Base-by-base conservation (phyloP, 2,113 vertebrate species). In the Choloepus hoffmanni region DNA sequence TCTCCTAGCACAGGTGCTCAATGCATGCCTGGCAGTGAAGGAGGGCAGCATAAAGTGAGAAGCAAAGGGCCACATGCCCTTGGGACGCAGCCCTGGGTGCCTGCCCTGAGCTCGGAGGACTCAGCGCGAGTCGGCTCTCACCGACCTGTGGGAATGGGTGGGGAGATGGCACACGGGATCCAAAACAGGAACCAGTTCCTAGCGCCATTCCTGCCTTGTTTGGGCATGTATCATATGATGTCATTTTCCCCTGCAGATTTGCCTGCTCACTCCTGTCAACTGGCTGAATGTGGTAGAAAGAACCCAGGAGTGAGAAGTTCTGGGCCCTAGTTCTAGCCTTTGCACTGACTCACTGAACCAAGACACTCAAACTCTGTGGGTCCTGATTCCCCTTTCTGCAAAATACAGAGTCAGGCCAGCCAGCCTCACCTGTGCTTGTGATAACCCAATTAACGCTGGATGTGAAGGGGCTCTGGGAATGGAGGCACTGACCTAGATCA, bases 181-280 rank as follows among this genome's bases (percentile, higher is more conserved):
- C 7, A 4, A 7, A 58, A 8, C 2, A n/a, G 48, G 63, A 67
- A 28, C 53, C 0, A 9, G 60, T 5, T 40, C 30, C 0, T 1
- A 77, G 50, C 9, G 50, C 21, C 2, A 3, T 14, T 11, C 65
- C 76, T 3, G 4, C 55, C 16, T 1, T 0, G 58, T 10, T 81
- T 43, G 50, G 76, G 77, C 30, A 2, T 1, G 76, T 2, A 1
- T 14, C 26, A 50, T 68, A 15, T 16, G 65, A 45, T 11, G 55
- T 19, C 3, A 43, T 30, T 79, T n/a, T n/a, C 12, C 65, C 53
- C 36, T 6, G 14, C 8, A 45, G 50, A 26, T 21, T 36, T 43
- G 36, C 77, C 21, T 43, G 76, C 63, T 89, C 0, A 2, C 19
- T 79, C 72, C 73, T 85, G 63, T 40, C 6, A 5, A 43, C 60